Evolutionary conservation across 2,113 vertebrate species (phyloP), one percentile per base, ranked within the genome.

Genomic region (Bucco capensis): DNA sequence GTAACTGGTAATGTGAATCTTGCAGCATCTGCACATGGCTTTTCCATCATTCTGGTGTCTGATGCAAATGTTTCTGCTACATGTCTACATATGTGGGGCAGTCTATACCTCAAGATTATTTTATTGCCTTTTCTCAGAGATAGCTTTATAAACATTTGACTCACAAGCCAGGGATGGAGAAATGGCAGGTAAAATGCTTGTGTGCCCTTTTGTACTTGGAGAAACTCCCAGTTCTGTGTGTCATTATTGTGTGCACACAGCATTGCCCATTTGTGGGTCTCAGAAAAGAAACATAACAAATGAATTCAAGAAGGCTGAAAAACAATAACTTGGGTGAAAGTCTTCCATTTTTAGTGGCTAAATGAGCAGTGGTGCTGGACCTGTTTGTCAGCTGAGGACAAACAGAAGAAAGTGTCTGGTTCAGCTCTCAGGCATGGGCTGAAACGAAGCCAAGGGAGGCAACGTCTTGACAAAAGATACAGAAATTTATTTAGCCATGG

Each of bases 101-200:
- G 51, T 42, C 71, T 77, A 76, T 70, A 90, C 90, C 64, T 82
- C 67, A 82, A 31, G 16, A 47, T 82, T 80, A 40, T 87, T 65
- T 44, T 8, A 12, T 15, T 89, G 76, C 53, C 28, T 90, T 81
- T 86, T 58, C 69, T 60, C 86, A 42, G 53, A 75, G 65, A 35
- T 25, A 56, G 40, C 65, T 93, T 84, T 86, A 83, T 78, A 95
- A 91, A 90, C 76, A 72, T 58, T 89, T 72, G 69, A 14, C 72
- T 94, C 83, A 40, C n/a, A 46, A 90, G 33, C 28, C 53, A 57
- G 49, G 69, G 83, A 47, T 14, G 58, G 85, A 49, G 65, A 83
- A 85, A 50, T 4, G 56, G 47, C 92, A 83, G 65, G 81, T 83
- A 88, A 86, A 94, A 84, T 35, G 64, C 61, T 65, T 25, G 3